Evolutionary conservation across 2,888 invertebrate species (phyloP), one percentile per base, ranked within the genome.

Genomic region (Dendrolimus pini): DNA sequence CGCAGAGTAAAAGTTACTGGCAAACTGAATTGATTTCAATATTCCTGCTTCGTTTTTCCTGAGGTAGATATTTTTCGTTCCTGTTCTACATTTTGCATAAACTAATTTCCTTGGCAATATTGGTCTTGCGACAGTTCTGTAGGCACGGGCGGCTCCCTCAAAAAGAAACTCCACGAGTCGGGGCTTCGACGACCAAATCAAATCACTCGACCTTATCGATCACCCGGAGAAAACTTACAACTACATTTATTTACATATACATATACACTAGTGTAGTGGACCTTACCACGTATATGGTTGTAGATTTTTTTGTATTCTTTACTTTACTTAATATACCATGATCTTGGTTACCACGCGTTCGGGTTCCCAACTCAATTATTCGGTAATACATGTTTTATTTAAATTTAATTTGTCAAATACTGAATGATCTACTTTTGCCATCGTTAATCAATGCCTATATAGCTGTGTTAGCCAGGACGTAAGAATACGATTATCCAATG

Each of bases 61-160:
- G 72, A 30, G n/a, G 57, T 61, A 73, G 83, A 84, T 84, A 86
- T 86, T 89, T 84, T 86, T 85, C 83, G 80, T 80, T 85, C 78
- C 83, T 83, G 85, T 85, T 88, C 87, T 87, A 87, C 86, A 88
- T 89, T 89, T 89, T 89, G 85, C 87, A 88, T 90, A 90, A 90
- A 89, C 89, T 89, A 89, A 90, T 90, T 90, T 89, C 88, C 89
- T 85, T 76, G 78, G 83, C 88, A 89, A 89, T 90, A 90, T 90
- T 89, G 89, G 87, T 88, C 84, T 83, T 81, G 82, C 87, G 85
- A 83, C 88, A 87, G 88, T 87, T 83, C 82, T 78, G 83, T 83
- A 85, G 83, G 85, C 85, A 81, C 79, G 80, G 82, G 75, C 78
- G 82, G 74, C 77, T 81, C 80, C 78, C 77, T 85, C 83, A 79